Conservation (phyloP, 2,888 invertebrate species). For the Caenorhabditis sp. region DNA sequence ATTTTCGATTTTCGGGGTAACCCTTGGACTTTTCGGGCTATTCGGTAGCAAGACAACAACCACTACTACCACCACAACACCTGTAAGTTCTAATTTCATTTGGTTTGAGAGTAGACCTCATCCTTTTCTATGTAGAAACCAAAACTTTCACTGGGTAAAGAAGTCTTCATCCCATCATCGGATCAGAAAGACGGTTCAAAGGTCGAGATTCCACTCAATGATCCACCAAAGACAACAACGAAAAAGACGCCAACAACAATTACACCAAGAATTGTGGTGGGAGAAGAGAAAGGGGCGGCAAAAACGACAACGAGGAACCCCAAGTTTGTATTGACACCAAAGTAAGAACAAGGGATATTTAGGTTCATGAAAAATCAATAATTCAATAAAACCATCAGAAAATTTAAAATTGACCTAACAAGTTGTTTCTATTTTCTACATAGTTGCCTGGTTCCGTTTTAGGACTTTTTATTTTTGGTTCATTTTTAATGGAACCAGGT, state of each 20-base stretch:
- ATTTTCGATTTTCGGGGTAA: neutral
- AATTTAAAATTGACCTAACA: no score
- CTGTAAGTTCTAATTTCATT: conserved; percentile 8
- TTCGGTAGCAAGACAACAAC: conserved; percentile 15
- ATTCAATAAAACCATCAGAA: no score
- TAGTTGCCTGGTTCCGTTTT: no score
- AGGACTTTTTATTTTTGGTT: no score
- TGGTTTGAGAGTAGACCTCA: neutral
- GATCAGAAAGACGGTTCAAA: conserved; percentile 17
- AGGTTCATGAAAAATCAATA: no score
- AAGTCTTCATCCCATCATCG: conserved; percentile 17
- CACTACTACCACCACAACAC: conserved; percentile 11
- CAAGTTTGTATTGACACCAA: conserved; percentile 25
- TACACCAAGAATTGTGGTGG: conserved; percentile 7
- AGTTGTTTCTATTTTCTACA: no score
- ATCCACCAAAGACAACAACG: conserved; percentile 13
- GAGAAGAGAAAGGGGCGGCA: neutral
- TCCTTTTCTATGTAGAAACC: neutral
- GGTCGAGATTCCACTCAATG: conserved; percentile 25
- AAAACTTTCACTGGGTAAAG: conserved; percentile 1
- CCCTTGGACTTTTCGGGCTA: conserved; percentile 20
- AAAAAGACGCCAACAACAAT: neutral
- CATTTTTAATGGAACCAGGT: no score
- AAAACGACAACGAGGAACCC: conserved; percentile 27
- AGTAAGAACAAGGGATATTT: no score